These are phyloP conservation scores for Colinus virginianus DNA, from an alignment of 2,113 vertebrate species.

Conservation along the genomic window DNA sequence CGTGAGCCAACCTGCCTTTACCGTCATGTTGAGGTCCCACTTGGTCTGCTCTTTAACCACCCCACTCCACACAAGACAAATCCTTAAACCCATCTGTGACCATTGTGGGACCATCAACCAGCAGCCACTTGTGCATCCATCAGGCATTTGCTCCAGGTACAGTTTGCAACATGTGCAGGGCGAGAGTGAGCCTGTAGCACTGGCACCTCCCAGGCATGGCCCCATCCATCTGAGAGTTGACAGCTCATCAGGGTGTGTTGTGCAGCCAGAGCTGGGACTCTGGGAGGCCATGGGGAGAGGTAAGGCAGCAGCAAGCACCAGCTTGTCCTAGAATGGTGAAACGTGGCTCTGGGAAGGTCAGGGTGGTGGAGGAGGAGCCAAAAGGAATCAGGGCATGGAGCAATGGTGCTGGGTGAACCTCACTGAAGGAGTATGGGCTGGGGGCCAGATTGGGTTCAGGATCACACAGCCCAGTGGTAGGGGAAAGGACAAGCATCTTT, in stretches of 20 bases:
- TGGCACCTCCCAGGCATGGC: rapidly evolving
- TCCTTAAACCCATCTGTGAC: neutral
- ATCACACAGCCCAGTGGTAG: neutral
- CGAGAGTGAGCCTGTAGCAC: neutral
- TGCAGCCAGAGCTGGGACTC: neutral
- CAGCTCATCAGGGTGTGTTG: neutral
- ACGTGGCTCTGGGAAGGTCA: neutral
- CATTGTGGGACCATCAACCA: neutral
- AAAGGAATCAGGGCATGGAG: neutral
- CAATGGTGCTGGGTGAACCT: neutral
- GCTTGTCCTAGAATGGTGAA: neutral
- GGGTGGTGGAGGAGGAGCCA: rapidly evolving
- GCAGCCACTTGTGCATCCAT: rapidly evolving
- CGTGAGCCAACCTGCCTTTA: neutral
- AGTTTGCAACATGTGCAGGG: neutral
- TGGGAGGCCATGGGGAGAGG: neutral
- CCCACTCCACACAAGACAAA: neutral
- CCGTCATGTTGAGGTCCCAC: neutral
- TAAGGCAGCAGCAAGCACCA: rapidly evolving
- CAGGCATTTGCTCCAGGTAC: neutral
- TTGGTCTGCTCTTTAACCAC: neutral
- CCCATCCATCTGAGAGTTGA: neutral
- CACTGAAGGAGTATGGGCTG: neutral
- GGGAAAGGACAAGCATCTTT: neutral
- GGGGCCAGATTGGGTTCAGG: neutral